Evolutionary conservation across 2,113 vertebrate species (phyloP), one percentile per base, ranked within the genome.

Genomic region (Takifugu flavidus): DNA sequence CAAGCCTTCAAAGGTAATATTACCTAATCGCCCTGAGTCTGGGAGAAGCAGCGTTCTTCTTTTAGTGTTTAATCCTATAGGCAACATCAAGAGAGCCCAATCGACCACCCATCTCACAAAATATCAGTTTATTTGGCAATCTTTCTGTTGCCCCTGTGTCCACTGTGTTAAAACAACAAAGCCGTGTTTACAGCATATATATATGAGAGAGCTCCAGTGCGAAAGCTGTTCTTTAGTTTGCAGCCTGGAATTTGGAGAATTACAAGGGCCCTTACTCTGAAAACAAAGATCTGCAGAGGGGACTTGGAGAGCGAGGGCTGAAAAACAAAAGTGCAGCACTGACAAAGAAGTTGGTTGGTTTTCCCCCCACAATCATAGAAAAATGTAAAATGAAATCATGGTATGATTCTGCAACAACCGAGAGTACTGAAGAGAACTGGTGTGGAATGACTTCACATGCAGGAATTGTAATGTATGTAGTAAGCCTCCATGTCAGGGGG

Each of bases 161-260:
- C 49, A 55, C 50, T 61, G 55, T 54, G 57, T 56, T 57, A 75
- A 83, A 80, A 81, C 77, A 82, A 78, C 62, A 79, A 47, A 27
- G 65, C 49, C 45, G 5, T 81, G 74, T 82, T 80, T 82, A 59
- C 34, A 65, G 53, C 86, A 59, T 67, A 83, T 65, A 65, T 74
- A 77, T 31, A 63, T 56, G 61, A 4, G 13, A 80, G 59, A 49
- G 59, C 60, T 65, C 7, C 46, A 20, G 73, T 56, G 74, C 75
- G 74, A 79, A 80, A 70, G 80, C 63, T 80, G 78, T 65, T 75
- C 65, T 79, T 46, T 53, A 29, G 72, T 78, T 72, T 13, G 1
- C 28, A 27, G 66, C 42, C 47, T 73, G 82, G 79, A 86, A 84
- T 85, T 56, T 82, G 29, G 78, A 59, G 82, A 78, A 85, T 84